Percentiles rank a stretch among this genome's conserved stretches.
Evolutionary conservation across 2,888 invertebrate species (phyloP).

Genomic region (Rambutsinella grinnellia): DNA sequence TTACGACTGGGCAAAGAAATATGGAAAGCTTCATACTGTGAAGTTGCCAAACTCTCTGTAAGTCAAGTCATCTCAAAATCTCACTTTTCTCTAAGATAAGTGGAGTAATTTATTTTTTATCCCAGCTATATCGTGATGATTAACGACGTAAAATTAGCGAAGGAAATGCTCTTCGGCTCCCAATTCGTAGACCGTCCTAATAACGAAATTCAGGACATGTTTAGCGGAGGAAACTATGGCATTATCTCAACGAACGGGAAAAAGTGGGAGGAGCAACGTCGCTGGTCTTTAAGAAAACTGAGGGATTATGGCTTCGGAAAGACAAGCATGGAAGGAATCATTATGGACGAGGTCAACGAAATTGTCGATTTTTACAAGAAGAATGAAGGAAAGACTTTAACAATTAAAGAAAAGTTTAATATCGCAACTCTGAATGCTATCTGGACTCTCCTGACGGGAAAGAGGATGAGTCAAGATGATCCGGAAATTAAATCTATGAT

Average conservation of each 20-base stretch:
- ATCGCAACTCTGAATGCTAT: background rate
- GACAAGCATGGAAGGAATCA: constrained; percentile 31
- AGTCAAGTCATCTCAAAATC: background rate
- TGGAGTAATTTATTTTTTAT: no score
- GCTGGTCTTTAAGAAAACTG: constrained; percentile 23
- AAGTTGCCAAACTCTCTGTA: background rate
- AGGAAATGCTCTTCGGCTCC: constrained; percentile 35
- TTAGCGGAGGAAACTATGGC: background rate
- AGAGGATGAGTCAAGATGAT: background rate
- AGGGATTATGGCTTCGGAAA: constrained; percentile 37
- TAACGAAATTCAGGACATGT: constrained; percentile 18
- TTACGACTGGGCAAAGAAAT: constrained; percentile 24
- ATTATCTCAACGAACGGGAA: constrained; percentile 23
- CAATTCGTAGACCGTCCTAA: constrained; percentile 32
- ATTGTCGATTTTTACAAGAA: constrained; percentile 18
- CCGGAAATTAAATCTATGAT: background rate
- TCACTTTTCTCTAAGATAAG: background rate
- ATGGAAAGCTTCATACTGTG: background rate
- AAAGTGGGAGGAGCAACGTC: constrained; percentile 27
- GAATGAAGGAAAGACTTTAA: background rate
- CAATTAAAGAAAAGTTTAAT: background rate
- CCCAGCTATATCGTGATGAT: constrained; percentile 36
- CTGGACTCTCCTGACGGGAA: background rate
- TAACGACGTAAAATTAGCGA: constrained; percentile 44
- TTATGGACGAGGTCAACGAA: constrained; percentile 17